These are phyloP conservation scores for Lasioglossum pauxillum DNA, from an alignment of 2,888 invertebrate genomes.

Conservation along the genomic window DNA sequence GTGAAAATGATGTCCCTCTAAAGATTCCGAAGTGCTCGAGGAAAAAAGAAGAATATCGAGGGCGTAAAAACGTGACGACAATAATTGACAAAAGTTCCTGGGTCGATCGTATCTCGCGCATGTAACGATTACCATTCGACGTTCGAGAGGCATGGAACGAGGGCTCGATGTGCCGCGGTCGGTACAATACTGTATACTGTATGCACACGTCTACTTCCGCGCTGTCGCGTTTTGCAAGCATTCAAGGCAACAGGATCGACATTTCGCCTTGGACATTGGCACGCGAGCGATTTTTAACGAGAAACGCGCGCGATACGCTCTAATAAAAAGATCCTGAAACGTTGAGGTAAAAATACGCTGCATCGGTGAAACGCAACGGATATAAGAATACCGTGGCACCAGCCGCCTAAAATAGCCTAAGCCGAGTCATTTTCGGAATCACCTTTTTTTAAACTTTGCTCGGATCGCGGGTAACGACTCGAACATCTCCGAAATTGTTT, in stretches of 20 bases:
- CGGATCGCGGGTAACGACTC: neutral
- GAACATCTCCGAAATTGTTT: neutral
- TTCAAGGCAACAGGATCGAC: neutral
- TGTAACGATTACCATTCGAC: constrained; percentile 32
- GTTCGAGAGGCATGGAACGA: neutral
- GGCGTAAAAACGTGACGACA: constrained; percentile 12
- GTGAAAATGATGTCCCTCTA: constrained; percentile 22
- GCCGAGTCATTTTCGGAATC: constrained; percentile 14
- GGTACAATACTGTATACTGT: too few species aligned
- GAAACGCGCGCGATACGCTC: neutral
- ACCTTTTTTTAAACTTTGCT: constrained; percentile 8
- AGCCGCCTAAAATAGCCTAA: neutral
- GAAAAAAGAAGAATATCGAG: neutral
- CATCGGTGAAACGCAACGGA: neutral
- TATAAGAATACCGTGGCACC: neutral
- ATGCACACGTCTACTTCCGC: neutral
- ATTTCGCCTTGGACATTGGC: neutral
- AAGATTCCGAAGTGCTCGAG: neutral
- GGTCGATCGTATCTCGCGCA: constrained; percentile 34
- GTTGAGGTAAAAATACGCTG: constrained; percentile 16
- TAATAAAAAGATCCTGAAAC: neutral
- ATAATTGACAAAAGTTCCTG: constrained; percentile 39
- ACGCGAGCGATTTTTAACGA: neutral
- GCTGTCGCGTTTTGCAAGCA: neutral
- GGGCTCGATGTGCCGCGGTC: neutral